Base-by-base conservation (phyloP, 2,113 vertebrate species). In the Clarias magur region DNA sequence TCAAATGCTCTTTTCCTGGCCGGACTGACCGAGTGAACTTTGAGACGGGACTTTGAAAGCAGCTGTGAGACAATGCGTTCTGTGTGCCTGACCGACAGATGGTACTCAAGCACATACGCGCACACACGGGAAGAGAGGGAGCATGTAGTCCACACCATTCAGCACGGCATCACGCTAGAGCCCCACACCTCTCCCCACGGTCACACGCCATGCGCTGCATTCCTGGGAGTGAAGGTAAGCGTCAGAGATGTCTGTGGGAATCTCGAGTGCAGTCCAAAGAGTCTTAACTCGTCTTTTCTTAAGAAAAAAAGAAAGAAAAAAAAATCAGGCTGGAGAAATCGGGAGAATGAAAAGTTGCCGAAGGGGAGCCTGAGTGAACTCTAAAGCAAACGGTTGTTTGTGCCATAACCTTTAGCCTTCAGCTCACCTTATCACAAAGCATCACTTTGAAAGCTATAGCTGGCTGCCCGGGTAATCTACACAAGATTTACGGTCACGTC, bases 51-150 rank as follows among this genome's bases (percentile, higher is more conserved):
- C 80, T 88, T 88, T 88, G 86, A 89, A 76, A 88, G 76, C 60
- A 72, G 81, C 84, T 87, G 86, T 70, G 76, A 81, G 87, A 90
- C 88, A 90, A 90, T 89, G 86, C 63, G 25, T 75, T 86, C 90
- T 86, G 90, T 90, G 86, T 90, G 84, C 48, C 80, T 89, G 85
- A 89, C 42, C 82, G 42, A 91, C 90, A 88, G 88, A 89, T 89
- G 90, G 88, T 87, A 88, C 82, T 70, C 82, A n/a, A 78, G 80
- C 87, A 65, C 83, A 73, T 34, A 63, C 10, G 21, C 65, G 9
- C 70, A 62, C 72, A 84, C 60, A 79, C 48, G 23, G 57, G 23
- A 5, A 67, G 23, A 86, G 72, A 86, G 80, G 6, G 48, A 48
- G 48, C 7, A 8, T 48, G 48, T 30, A 83, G 86, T 70, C 65